phyloP scores from a whole-genome alignment of 1,140 invertebrate genomes.

The Megalopta genalis region DNA sequence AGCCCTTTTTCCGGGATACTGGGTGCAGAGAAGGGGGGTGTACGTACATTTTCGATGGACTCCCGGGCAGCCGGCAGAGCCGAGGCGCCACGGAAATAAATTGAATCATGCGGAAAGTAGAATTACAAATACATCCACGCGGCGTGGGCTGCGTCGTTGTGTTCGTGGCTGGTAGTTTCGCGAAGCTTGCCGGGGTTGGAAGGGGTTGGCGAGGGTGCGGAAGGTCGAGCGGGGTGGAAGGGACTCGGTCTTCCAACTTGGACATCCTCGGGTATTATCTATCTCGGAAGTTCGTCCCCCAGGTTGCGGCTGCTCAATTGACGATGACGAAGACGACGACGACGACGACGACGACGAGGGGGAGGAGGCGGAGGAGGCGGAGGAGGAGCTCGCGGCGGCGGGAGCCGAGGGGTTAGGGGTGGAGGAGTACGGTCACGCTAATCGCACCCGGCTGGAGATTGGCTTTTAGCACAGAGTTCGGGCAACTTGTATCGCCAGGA shows the following conservation, averaged over 20 bases:
- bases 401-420: too few species aligned
- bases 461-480: constrained; percentile 66
- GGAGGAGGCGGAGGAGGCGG: not conserved
- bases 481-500: constrained; percentile 52
- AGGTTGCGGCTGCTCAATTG: constrained; percentile 31
- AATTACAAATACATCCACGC: constrained; percentile 35
- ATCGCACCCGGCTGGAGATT: constrained; percentile 67
- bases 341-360: constrained; percentile 19
- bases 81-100: constrained; percentile 37
- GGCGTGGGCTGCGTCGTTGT: not conserved
- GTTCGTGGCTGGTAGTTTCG: constrained; percentile 20
- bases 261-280: constrained; percentile 68
- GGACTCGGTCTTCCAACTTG: constrained; percentile 63
- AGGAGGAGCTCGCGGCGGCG: too few species aligned
- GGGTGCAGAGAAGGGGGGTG: not conserved
- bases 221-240: constrained; percentile 1
- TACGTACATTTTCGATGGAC: constrained; percentile 29
- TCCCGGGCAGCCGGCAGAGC: not conserved
- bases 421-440: constrained; percentile 64
- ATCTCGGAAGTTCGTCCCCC: constrained; percentile 66
- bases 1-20: not conserved
- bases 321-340: constrained; percentile 37
- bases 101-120: constrained; percentile 45
- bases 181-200: not conserved
- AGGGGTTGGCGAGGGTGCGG: not conserved